Evolutionary conservation across 2,797 vertebrate genomes (phyloP).

Genomic region (Phalloptychus januarius): DNA sequence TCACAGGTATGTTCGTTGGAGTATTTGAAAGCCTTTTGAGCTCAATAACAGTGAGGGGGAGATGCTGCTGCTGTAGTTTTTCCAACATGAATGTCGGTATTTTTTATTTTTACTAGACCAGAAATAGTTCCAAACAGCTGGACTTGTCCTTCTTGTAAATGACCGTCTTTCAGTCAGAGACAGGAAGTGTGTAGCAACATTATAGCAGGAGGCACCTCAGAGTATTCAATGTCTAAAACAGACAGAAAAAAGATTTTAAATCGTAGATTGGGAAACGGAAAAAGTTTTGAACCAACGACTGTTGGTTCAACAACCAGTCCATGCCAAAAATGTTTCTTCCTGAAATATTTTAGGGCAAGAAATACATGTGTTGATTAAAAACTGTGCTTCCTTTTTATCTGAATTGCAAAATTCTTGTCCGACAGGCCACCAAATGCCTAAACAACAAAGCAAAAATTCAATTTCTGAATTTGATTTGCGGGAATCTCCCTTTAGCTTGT

Average conservation of each 20-base stretch:
- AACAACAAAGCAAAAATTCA: not conserved
- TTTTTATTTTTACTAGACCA: not conserved
- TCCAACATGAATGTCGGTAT: not conserved
- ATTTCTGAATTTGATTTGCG: conserved; percentile 21
- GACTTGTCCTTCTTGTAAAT: not conserved
- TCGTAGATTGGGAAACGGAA: not conserved
- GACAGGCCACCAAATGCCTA: not conserved
- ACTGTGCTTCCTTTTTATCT: not conserved
- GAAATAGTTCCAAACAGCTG: not conserved
- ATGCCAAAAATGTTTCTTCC: not conserved
- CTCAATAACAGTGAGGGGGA: not conserved
- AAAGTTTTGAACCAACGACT: not conserved
- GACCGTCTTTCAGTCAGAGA: not conserved
- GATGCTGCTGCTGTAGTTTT: not conserved
- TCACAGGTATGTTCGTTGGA: not conserved
- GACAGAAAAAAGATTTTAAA: not conserved
- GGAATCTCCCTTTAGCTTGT: conserved; percentile 35
- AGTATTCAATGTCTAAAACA: not conserved
- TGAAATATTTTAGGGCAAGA: not conserved
- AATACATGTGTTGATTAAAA: not conserved
- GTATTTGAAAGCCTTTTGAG: not conserved
- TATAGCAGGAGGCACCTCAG: not conserved
- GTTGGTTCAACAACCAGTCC: not conserved
- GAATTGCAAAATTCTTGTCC: not conserved
- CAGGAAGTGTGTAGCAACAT: not conserved